phyloP scores from a whole-genome alignment of 2,113 vertebrate genomes.

The Phyllostomus discolor region DNA sequence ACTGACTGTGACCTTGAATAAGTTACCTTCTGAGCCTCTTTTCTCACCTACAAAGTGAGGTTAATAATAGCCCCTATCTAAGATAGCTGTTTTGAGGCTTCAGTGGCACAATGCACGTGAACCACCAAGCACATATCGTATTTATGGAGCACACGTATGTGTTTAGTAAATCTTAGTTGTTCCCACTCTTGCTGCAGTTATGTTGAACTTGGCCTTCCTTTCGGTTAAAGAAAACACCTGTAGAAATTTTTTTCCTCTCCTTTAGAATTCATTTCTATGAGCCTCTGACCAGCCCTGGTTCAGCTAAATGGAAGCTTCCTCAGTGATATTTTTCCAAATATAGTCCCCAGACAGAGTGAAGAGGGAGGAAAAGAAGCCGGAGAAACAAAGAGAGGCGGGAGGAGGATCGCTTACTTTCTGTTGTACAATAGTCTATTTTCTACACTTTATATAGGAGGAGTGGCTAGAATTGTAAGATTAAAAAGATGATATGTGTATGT shows the following conservation, averaged over 20 bases:
- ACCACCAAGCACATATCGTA: neutral
- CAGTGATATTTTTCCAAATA: neutral
- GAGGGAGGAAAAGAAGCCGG: neutral
- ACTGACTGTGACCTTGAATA: neutral
- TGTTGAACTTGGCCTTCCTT: neutral
- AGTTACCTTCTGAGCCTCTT: neutral
- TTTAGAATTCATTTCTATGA: neutral
- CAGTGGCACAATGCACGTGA: neutral
- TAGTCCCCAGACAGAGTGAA: neutral
- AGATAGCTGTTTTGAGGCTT: neutral
- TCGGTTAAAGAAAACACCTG: neutral
- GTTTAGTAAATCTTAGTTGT: neutral
- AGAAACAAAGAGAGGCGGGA: neutral
- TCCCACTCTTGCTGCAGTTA: neutral
- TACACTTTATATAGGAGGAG: neutral
- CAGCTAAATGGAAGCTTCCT: conserved; percentile 19
- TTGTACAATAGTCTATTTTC: neutral
- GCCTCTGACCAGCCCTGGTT: neutral
- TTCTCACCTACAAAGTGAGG: neutral
- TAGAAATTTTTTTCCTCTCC: neutral
- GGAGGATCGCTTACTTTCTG: neutral
- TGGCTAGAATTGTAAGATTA: neutral
- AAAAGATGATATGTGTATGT: neutral
- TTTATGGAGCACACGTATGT: neutral
- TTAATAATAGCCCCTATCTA: neutral